Conservation (phyloP, 1,140 invertebrate species). For the Diorhabda sublineata region DNA sequence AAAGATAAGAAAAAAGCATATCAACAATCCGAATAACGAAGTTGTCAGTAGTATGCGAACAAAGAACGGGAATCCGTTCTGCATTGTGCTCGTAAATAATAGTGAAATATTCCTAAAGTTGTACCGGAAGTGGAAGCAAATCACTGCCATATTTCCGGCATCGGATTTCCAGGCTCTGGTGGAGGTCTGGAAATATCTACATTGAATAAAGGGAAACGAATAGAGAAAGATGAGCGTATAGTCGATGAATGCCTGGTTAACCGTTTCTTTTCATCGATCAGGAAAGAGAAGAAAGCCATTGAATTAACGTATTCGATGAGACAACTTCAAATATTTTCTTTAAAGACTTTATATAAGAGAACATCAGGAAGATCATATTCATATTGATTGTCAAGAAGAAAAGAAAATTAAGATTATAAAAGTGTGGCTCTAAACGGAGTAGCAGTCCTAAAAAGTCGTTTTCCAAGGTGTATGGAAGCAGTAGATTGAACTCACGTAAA, state of each 20-base stretch:
- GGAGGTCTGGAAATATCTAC: slow-evolving; percentile 4
- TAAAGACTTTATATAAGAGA: no score
- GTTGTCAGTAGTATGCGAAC: slow-evolving; percentile 18
- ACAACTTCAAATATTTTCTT: no score
- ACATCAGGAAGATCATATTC: no score
- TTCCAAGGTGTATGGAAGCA: no score
- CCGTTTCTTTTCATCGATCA: slow-evolving; percentile 2
- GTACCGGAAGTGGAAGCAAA: slow-evolving; percentile 34
- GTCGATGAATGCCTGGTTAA: slow-evolving; percentile 1
- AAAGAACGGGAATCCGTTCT: slow-evolving; percentile 30
- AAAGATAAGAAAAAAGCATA: no score
- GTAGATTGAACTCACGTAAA: no score
- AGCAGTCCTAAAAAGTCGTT: no score
- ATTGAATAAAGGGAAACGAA: slow-evolving; percentile 10
- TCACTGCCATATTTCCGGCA: slow-evolving; percentile 37
- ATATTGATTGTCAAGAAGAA: no score
- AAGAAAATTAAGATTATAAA: no score
- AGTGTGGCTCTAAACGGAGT: no score
- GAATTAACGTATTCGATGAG: not conserved
- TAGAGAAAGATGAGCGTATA: not conserved
- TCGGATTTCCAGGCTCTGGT: slow-evolving; percentile 28
- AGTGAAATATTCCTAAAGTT: slow-evolving; percentile 38
- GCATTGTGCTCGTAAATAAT: slow-evolving; percentile 34
- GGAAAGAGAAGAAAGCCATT: not conserved
- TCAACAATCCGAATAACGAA: not conserved